A percentile compares a stretch with the other conserved stretches of the same genome.
These are phyloP conservation scores for Microcebus tavaratra DNA, from an alignment of 2,113 vertebrate genomes.

Conservation along the genomic window DNA sequence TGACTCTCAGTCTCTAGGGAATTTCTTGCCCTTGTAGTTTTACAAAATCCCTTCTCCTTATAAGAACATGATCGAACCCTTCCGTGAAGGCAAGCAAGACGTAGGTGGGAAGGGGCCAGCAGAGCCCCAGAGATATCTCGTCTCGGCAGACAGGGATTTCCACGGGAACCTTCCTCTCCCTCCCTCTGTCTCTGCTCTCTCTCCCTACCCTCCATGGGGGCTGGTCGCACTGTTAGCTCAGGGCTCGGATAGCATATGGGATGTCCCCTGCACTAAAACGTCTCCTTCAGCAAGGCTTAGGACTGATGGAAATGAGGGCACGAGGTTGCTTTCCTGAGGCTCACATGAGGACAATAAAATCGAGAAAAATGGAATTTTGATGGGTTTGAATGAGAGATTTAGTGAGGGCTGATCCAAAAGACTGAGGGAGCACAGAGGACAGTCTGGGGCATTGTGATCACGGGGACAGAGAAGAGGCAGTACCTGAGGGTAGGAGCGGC, in stretches of 20 bases:
- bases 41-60: not conserved
- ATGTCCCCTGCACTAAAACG: not conserved
- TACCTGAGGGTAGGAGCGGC: not conserved
- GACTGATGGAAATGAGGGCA: not conserved
- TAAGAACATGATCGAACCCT: not conserved
- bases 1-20: not conserved
- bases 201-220: accelerated
- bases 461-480: not conserved
- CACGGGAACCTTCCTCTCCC: not conserved
- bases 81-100: not conserved
- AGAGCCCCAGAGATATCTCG: not conserved
- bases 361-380: not conserved
- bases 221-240: not conserved
- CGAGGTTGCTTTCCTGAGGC: not conserved
- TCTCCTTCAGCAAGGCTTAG: not conserved
- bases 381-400: not conserved
- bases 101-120: not conserved
- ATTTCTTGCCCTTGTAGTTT: not conserved
- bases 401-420: not conserved
- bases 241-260: not conserved
- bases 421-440: not conserved
- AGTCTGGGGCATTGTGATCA: not conserved
- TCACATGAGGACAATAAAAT: not conserved
- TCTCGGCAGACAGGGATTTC: not conserved
- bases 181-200: not conserved